Conservation (phyloP, 2,113 vertebrate genomes). For the Cyanocitta stelleri region DNA sequence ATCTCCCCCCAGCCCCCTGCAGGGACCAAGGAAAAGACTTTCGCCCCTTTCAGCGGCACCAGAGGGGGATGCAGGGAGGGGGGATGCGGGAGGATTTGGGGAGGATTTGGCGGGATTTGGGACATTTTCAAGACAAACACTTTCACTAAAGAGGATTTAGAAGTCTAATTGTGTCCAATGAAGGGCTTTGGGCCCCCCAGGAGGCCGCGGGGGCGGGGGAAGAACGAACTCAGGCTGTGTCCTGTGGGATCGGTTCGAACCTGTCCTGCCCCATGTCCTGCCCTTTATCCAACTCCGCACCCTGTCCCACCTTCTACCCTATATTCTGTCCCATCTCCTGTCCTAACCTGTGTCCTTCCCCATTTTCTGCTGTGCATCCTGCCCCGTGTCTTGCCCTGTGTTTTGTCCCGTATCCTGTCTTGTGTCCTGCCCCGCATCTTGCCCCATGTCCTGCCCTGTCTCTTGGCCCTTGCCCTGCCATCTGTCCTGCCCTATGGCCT, state of each 20-base stretch:
- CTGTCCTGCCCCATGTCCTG: not conserved
- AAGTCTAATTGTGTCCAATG: conserved; percentile 26
- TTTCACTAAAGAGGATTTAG: conserved; percentile 58
- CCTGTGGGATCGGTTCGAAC: not conserved
- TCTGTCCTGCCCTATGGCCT: not conserved
- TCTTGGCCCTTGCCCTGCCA: not conserved
- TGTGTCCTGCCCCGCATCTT: not conserved
- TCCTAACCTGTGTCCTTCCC: not conserved
- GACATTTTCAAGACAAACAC: conserved; percentile 72
- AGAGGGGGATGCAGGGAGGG: not conserved
- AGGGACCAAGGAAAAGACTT: not conserved
- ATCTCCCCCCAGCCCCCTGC: not conserved
- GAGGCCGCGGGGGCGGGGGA: not conserved
- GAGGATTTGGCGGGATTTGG: conserved; percentile 46
- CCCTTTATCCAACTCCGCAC: accelerated
- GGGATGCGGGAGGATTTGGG: not conserved
- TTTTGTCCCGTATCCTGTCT: not conserved
- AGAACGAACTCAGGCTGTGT: too few species aligned
- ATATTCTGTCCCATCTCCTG: not conserved
- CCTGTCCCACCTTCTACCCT: not conserved
- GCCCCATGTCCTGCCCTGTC: not conserved
- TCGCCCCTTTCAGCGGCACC: not conserved
- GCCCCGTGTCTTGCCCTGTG: not conserved
- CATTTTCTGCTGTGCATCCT: not conserved
- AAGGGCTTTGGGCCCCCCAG: not conserved